Conservation (phyloP, 2,113 vertebrate genomes). For the Albula glossodonta region DNA sequence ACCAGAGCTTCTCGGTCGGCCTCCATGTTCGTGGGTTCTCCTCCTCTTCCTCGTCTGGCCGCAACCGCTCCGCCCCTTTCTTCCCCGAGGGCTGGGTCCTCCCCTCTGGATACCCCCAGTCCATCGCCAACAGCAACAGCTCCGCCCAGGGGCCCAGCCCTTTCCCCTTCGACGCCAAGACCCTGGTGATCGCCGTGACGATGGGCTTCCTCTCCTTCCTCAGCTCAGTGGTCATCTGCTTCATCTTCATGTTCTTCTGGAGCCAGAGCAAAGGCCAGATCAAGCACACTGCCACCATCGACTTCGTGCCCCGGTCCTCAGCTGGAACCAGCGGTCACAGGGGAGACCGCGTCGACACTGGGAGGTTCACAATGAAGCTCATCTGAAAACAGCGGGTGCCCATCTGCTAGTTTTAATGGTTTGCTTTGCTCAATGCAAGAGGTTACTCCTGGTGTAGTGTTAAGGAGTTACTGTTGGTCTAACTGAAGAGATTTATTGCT, state of each 20-base stretch:
- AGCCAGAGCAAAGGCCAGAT: conserved; percentile 79
- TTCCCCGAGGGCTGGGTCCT: conserved; percentile 55
- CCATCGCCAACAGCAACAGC: conserved; percentile 37
- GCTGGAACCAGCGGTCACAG: conserved; percentile 32
- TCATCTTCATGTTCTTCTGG: conserved; percentile 84
- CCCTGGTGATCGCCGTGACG: conserved; percentile 73
- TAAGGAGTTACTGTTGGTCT: too few species aligned
- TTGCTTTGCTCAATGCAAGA: too few species aligned
- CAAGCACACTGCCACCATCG: conserved; percentile 78
- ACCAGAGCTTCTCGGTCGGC: conserved; percentile 69
- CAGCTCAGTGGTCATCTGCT: conserved; percentile 80
- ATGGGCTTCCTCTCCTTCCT: conserved; percentile 83
- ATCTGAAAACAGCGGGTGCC: conserved; percentile 52
- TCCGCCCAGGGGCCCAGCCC: conserved; percentile 36
- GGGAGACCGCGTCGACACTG: conserved; percentile 55
- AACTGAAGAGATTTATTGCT: too few species aligned
- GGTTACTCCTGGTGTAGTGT: too few species aligned
- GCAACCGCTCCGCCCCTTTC: conserved; percentile 44
- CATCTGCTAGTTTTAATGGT: too few species aligned
- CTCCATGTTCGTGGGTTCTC: conserved; percentile 67
- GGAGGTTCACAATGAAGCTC: conserved; percentile 72
- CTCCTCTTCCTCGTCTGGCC: conserved; percentile 38
- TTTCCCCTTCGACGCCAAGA: conserved; percentile 69
- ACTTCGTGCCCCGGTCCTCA: conserved; percentile 70
- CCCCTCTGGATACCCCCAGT: conserved; percentile 44